Evolutionary conservation across 2,888 invertebrate species (phyloP).

Genomic region (Ornithoptera priamus): DNA sequence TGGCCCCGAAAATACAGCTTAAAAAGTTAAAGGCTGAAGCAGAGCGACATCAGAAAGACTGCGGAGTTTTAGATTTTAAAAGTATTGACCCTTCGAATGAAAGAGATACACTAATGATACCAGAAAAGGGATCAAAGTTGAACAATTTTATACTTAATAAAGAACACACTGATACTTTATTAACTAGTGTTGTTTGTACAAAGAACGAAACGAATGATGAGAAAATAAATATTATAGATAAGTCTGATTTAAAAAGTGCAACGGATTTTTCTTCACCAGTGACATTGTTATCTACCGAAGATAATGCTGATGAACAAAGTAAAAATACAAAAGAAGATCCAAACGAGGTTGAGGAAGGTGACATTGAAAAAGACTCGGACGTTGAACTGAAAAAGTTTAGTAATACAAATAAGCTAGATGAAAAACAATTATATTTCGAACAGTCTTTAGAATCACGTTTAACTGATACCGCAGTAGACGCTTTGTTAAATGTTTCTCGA

Average conservation of each 20-base stretch:
- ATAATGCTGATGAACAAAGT: conserved; percentile 4
- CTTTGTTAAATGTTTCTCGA: conserved; percentile 68
- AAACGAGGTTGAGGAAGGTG: conserved; percentile 1
- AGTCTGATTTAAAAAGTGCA: conserved; percentile 3
- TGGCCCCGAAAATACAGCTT: conserved; percentile 76
- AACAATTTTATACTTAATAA: conserved; percentile 19
- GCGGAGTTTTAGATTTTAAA: conserved; percentile 32
- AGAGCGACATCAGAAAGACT: conserved; percentile 57
- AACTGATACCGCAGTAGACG: conserved; percentile 73
- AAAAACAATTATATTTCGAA: conserved; percentile 32
- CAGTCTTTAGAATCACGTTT: conserved; percentile 49
- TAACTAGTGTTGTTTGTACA: conserved; percentile 1
- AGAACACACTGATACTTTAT: not conserved
- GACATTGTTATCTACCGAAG: not conserved
- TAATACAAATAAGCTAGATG: conserved; percentile 8
- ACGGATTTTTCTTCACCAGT: not conserved
- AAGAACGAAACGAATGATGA: not conserved
- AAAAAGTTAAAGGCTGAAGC: conserved; percentile 77
- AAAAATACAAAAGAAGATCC: conserved; percentile 13
- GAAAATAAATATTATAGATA: not conserved
- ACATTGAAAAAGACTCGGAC: conserved; percentile 5
- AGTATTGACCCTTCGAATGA: conserved; percentile 33
- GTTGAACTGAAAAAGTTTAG: not conserved
- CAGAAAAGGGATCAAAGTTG: conserved; percentile 18
- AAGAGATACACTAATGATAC: conserved; percentile 14